Evolutionary conservation across 2,888 invertebrate genomes (phyloP), one percentile per base, ranked within the genome.

Genomic region (Tenthredo mesomela): DNA sequence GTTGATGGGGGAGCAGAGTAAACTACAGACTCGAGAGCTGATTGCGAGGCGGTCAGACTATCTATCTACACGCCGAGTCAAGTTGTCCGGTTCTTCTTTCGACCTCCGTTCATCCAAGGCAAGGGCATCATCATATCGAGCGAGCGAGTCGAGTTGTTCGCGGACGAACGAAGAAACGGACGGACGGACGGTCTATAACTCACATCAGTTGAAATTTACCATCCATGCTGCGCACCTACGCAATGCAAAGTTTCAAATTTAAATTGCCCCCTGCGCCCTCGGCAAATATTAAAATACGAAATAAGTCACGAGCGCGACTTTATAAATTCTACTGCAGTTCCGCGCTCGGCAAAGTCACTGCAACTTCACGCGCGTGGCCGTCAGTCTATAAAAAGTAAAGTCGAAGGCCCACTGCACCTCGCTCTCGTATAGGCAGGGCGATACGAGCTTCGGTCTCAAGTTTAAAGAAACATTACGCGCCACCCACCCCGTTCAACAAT

Each of bases 371-470:
- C 67, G 40, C 85, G 78, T 73, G 71, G 61, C 84, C 77, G 58
- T 73, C 87, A 86, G 88, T 90, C 89, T 89, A 90, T 89, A 91
- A 91, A 91, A 91, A 91, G 47, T 90, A 85, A 88, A 87, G 88
- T 89, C 88, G 89, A 90, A 91, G 90, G 89, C 89, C 88, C 89
- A 85, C 85, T 88, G 2, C 54, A 40, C 15, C 77, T 73, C 77
- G 54, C 3, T n/a, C 71, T 78, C 84, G 82, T 82, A 82, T 87
- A 88, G 87, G 86, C 89, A 7, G 71, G 21, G 40, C n/a, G 40
- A n/a, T n/a, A 87, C 88, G 87, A 18, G 54, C 87, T 85, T 47
- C 29, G 67, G 67, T 67, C 18, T 29, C 18, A 6, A 12, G 25
- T 67, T 67, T 33, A 33, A 73, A 43, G 71, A 71, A 61, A 71